Conservation (phyloP, 2,888 invertebrate species). For the Cheilosia grossa region DNA sequence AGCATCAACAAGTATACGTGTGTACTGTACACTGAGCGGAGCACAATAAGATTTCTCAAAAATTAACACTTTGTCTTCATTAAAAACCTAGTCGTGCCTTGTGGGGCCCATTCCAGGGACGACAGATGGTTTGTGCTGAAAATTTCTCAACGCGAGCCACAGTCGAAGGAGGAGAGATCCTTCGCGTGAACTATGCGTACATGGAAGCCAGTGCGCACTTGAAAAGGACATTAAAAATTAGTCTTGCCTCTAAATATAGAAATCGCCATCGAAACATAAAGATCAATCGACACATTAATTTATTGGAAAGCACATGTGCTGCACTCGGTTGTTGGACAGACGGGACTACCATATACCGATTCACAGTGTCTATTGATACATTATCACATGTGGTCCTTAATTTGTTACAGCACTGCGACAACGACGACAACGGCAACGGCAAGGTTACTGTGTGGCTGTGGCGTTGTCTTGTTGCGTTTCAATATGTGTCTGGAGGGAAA, state of each 20-base stretch:
- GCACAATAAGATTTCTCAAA: constrained; percentile 48
- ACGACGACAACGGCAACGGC: constrained; percentile 5
- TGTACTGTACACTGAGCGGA: background rate
- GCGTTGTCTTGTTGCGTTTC: constrained; percentile 1
- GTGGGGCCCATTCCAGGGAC: constrained; percentile 31
- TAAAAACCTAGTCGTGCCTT: constrained; percentile 43
- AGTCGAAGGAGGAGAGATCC: constrained; percentile 22
- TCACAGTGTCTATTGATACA: constrained; percentile 62
- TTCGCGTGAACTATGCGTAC: constrained; percentile 37
- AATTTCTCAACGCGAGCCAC: constrained; percentile 54
- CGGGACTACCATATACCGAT: constrained; percentile 7
- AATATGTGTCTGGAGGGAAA: background rate
- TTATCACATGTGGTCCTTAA: constrained; percentile 75
- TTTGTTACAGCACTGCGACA: constrained; percentile 66
- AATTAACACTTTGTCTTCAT: constrained; percentile 75
- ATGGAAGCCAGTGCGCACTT: constrained; percentile 57
- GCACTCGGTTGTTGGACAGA: constrained; percentile 9
- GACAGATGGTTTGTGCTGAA: constrained; percentile 67
- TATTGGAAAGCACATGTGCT: constrained; percentile 70
- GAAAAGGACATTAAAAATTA: constrained; percentile 73
- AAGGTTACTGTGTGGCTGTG: constrained; percentile 12
- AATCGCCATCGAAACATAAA: constrained; percentile 67
- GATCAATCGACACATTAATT: constrained; percentile 75
- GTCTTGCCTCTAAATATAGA: constrained; percentile 72
- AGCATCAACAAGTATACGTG: constrained; percentile 52